Base-by-base conservation (phyloP, 2,888 invertebrate species). In the Zelleria hepariella region DNA sequence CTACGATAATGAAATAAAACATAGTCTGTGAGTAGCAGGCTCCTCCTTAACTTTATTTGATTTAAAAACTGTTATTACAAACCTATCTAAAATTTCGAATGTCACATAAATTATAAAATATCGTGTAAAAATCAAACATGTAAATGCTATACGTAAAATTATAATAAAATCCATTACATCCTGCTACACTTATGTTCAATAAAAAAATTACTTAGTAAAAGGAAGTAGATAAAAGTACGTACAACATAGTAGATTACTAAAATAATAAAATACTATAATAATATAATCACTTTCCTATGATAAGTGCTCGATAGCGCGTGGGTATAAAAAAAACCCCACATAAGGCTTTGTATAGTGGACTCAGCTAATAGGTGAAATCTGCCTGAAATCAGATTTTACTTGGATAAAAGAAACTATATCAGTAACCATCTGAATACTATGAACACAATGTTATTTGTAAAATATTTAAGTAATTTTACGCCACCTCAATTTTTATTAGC, bases 301-400 rank as follows among this genome's bases (percentile, higher is more conserved):
- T 57, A 23, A 2, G 48, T 57, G 48, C 57, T 42, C 42, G 42
- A 57, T 47, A 21, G 47, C 42, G 32, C 10, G 57, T 47, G 42
- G 57, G 57, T 5, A 32, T 57, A 18, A 47, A 42, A 57, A 57
- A 23, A 57, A 47, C 23, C 42, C 57, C 57, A 57, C 47, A 23
- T 57, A 57, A 57, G 57, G 57, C 47, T 54, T 54, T 57, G 53
- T 57, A 57, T 42, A 23, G 57, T 57, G 55, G 55, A 55, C 55
- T 55, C n/a, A 26, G 55, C 55, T 55, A 55, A 27, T 18, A 55
- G 26, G 55, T 55, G 55, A 55, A 55, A 55, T 55, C 55, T 21
- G 52, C 52, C n/a, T 20, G 49, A 49, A 21, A 42, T 42, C 32
- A 10, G 4, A 15, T 4, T 15, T 42, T 42, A 4, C 0, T 42